Percentiles rank a stretch among this genome's conserved stretches.
Conservation (phyloP, 2,888 invertebrate genomes). For the Lithophane ornitopus region DNA sequence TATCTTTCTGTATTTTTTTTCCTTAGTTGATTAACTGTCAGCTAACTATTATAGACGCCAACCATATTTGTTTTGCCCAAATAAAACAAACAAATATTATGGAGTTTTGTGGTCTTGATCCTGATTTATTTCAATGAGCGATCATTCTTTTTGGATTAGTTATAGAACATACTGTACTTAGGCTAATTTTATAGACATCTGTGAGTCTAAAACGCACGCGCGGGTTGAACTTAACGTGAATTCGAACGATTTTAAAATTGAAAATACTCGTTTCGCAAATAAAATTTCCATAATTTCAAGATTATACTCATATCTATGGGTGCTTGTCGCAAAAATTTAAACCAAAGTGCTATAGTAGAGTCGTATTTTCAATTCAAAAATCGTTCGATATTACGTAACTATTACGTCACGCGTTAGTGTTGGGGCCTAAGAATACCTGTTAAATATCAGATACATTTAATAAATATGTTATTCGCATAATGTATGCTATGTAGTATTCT, state of each 20-base stretch:
- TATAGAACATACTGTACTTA: not conserved
- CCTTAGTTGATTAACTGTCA: slow-evolving; percentile 22
- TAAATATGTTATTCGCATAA: not conserved
- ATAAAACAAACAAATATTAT: not conserved
- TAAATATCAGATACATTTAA: not conserved
- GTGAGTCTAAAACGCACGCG: not conserved
- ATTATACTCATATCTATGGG: not conserved
- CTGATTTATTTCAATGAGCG: not conserved
- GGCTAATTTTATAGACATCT: not conserved
- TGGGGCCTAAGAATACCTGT: not conserved
- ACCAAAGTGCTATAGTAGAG: not conserved
- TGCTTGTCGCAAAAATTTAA: no score
- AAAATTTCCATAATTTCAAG: not conserved
- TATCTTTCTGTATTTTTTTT: slow-evolving; percentile 23
- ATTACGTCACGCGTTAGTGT: not conserved
- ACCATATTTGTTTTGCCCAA: slow-evolving; percentile 2
- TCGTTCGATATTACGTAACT: not conserved
- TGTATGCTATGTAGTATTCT: not conserved
- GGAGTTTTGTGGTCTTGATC: not conserved
- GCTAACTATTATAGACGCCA: not conserved
- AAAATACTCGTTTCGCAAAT: no score
- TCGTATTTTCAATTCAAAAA: not conserved
- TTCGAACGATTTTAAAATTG: not conserved
- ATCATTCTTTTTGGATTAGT: not conserved
- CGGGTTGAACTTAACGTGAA: not conserved